Base-by-base conservation (phyloP, 2,113 vertebrate genomes). In the Struthidea cinerea region DNA sequence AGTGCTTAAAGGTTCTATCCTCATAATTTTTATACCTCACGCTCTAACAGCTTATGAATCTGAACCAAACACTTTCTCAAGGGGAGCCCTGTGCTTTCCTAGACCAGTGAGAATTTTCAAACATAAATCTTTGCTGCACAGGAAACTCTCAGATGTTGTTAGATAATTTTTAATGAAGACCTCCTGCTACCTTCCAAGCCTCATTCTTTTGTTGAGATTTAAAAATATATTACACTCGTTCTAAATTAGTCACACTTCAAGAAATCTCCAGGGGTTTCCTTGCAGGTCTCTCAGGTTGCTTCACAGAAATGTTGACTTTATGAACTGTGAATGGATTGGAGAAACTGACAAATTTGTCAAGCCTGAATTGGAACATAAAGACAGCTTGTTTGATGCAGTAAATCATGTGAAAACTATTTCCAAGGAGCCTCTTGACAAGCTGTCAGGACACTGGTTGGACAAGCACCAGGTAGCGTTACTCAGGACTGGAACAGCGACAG, bases 321-420 rank as follows among this genome's bases (percentile, higher is more conserved):
- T 89, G 91, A 78, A 85, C 70, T 87, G 80, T 88, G 94, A 97
- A 94, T 90, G 91, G 87, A 84, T 93, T 69, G 61, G 50, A 73
- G 61, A 91, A 95, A 90, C 82, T 79, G 95, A 92, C 95, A 97
- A 85, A 84, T 96, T 95, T 95, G 91, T 97, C 93, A 97, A 97
- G 92, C 76, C 71, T 96, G 85, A 97, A 94, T 77, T 86, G 60
- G 69, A 87, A 73, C 10, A 20, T 90, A 97, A 96, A 90, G 91
- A 95, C 90, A 96, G 95, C 49, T 90, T 92, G 73, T 87, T 95
- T 97, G 95, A 98, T 96, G 90, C 93, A 96, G 80, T 85, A 75
- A 97, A 96, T 97, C 96, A 93, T 94, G 79, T 89, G 96, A 97
- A 95, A 96, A 94, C 84, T 95, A 84, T 97, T 97, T 96, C 91